These are phyloP conservation scores for Thumatha senex DNA, from an alignment of 2,888 invertebrate species.

Conservation along the genomic window DNA sequence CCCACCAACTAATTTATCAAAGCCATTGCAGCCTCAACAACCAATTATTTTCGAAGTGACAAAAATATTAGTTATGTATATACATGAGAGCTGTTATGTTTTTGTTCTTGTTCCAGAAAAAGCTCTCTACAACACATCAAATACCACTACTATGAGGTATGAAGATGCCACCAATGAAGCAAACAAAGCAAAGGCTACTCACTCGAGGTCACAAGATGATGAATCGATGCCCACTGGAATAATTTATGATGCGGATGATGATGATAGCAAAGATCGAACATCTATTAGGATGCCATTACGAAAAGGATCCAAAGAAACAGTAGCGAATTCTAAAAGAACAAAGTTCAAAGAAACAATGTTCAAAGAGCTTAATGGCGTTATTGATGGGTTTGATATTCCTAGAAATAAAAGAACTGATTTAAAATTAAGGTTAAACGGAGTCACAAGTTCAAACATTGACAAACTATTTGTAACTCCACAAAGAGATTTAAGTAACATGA, in stretches of 20 bases:
- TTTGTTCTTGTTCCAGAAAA: neutral
- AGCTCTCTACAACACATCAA: neutral
- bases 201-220: neutral
- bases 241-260: constrained; percentile 2
- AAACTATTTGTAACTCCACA: neutral
- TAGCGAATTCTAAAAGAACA: constrained; percentile 15
- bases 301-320: neutral
- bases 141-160: constrained; percentile 1
- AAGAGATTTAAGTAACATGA: neutral
- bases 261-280: constrained; percentile 1
- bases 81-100: neutral
- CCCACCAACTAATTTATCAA: too few species aligned
- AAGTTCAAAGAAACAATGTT: constrained; percentile 19
- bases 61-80: neutral
- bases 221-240: neutral
- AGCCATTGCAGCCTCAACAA: too few species aligned
- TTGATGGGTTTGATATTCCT: constrained; percentile 6
- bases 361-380: constrained; percentile 8
- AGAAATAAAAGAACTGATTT: constrained; percentile 1
- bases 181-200: neutral
- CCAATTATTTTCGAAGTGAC: too few species aligned
- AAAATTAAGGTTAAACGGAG: constrained; percentile 7
- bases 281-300: neutral
- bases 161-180: neutral
- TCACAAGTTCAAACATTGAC: constrained; percentile 1